Evolutionary conservation across 2,888 invertebrate species (phyloP), one percentile per base, ranked within the genome.

Genomic region (Pseudeuparius sepicola): DNA sequence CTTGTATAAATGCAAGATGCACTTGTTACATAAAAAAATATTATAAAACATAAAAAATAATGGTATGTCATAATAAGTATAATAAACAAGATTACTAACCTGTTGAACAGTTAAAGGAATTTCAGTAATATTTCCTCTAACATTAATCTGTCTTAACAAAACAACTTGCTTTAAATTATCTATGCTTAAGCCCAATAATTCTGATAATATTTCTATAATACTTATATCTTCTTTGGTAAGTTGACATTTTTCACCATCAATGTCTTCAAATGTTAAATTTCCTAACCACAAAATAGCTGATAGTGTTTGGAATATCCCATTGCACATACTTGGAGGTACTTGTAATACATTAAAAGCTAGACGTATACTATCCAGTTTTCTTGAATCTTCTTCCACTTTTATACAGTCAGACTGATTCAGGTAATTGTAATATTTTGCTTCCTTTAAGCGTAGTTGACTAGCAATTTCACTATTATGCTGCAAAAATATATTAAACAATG

Each of bases 261-360:
- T 73, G 57, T 90, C 90, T 69, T 79, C 75, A 57, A 90, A 90
- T 47, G 72, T 74, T 43, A 90, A 68, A 61, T 90, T 92, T 16
- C 92, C 90, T 18, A 92, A 70, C 90, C 90, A 90, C 34, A 92
- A 64, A 45, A 92, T 87, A 2, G 90, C 87, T 9, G 88, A 83
- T 14, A 92, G 62, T 4, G 88, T 86, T 55, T 84, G 79, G 56
- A 89, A 89, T 44, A 92, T 81, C 0, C 89, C 89, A 57, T 86
- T 86, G 57, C 84, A 86, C 76, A 86, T 85, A 44, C 78, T 78
- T 32, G 78, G 70, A 5, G 87, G 84, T 29, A 90, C 84, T 64
- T 89, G 87, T 23, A 92, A 66, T 24, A 92, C 87, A 13, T 86
- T 88, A 57, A 92, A 83, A 1, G 90, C 90, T 39, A 92, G 67